These are phyloP conservation scores for Orcinus orca DNA, from an alignment of 2,113 vertebrate species.

Conservation along the genomic window DNA sequence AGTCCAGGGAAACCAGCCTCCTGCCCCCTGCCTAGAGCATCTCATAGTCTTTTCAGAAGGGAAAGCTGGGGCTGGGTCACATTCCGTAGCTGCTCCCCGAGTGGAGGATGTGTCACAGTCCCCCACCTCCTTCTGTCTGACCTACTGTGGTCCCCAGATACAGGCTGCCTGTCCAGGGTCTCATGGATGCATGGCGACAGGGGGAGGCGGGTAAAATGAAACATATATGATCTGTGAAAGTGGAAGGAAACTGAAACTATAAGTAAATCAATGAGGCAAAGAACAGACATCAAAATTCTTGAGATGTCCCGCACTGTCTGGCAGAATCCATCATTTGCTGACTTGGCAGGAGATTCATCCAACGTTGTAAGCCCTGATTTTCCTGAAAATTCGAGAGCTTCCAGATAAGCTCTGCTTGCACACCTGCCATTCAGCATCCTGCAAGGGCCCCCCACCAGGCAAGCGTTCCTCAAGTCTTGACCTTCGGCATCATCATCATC, in stretches of 20 bases:
- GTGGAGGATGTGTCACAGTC: neutral
- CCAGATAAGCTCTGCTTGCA: neutral
- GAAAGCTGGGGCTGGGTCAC: slow-evolving; percentile 13
- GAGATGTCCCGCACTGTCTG: neutral
- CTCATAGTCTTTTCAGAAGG: neutral
- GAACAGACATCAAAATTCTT: neutral
- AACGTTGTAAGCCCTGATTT: neutral
- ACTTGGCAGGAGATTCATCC: neutral
- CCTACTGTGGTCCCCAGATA: neutral
- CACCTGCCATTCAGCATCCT: neutral
- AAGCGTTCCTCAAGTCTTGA: neutral
- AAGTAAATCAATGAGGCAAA: neutral
- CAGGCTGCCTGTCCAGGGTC: neutral
- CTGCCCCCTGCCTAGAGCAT: neutral
- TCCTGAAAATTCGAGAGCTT: slow-evolving; percentile 12
- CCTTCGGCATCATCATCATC: neutral
- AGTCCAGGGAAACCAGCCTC: neutral
- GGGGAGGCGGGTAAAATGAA: neutral
- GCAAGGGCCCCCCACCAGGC: neutral
- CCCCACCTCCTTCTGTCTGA: slow-evolving; percentile 29
- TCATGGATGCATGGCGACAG: neutral
- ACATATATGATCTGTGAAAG: neutral
- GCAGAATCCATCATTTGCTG: neutral
- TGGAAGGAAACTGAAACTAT: neutral
- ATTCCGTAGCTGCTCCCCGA: neutral